A percentile compares a stretch with the other conserved stretches of the same genome.
phyloP scores from a whole-genome alignment of 2,888 invertebrate genomes.

The Drosophila rellima region DNA sequence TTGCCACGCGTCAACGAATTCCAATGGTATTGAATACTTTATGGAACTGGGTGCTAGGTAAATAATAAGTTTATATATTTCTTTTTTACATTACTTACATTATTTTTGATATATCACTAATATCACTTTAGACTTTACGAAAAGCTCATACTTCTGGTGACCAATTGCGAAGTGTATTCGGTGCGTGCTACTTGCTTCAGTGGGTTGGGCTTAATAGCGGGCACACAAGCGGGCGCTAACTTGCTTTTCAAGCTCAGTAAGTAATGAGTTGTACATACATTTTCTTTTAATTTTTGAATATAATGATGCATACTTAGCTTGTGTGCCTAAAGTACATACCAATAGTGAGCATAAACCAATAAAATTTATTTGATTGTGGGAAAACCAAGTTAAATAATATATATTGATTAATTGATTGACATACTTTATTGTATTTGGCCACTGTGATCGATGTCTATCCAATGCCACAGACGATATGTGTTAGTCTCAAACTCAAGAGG shows the following conservation, averaged over 20 bases:
- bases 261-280: conserved; percentile 36
- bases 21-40: conserved; percentile 91
- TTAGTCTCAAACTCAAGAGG: too few relatives aligned
- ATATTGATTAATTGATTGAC: too few relatives aligned
- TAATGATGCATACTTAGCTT: neutral
- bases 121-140: conserved; percentile 82
- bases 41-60: conserved; percentile 85
- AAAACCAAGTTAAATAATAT: too few relatives aligned
- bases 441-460: too few relatives aligned
- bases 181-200: conserved; percentile 96
- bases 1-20: conserved; percentile 93
- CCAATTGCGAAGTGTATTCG: conserved; percentile 93
- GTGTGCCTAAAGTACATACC: too few relatives aligned
- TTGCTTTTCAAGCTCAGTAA: conserved; percentile 90
- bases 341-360: neutral
- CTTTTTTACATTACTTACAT: too few relatives aligned
- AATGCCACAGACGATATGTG: too few relatives aligned
- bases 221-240: conserved; percentile 94
- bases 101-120: neutral
- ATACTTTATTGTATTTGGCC: too few relatives aligned
- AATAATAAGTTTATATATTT: neutral
- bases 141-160: conserved; percentile 89
- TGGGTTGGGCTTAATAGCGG: conserved; percentile 91
- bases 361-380: neutral
- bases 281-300: neutral